Evolutionary conservation across 2,797 vertebrate genomes (phyloP), one percentile per base, ranked within the genome.

Genomic region (Ispidina lecontei): DNA sequence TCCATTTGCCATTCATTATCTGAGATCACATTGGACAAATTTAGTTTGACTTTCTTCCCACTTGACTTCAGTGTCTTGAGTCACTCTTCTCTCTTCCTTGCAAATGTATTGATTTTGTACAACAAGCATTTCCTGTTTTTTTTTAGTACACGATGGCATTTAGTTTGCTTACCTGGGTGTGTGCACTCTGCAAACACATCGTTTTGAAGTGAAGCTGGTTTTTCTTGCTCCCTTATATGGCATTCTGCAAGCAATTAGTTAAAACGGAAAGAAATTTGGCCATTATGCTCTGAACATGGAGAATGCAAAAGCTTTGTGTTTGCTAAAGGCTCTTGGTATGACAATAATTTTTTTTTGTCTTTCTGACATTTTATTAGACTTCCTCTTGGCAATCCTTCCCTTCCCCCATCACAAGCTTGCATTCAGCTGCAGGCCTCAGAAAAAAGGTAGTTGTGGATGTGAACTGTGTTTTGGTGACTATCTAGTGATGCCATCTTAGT

Each of bases 141-240:
- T 87, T 87, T 84, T 22, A 39, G 87, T 65, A 71, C 91, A 73
- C 81, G 65, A 70, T 96, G 91, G 70, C 73, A 68, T 92, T 91
- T 65, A 55, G 58, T 95, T 92, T 86, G 94, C 83, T 82, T 44
- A 83, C 71, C 59, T 87, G 96, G 97, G 97, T 0, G 95, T 97
- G 96, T 94, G 77, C 58, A 16, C 28, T 91, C 46, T 93, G 93
- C 86, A 97, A 97, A 97, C 55, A 97, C 81, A 31, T n/a, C 12
- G 1, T 60, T 84, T 81, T 94, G 93, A 92, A n/a, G 33, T 26
- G 91, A 68, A 91, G 88, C 97, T 96, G 95, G 95, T 97, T 98
- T 98, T 97, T 97, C 97, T 96, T 92, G 96, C 97, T 97, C 75
- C 85, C 84, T 44, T 19, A 52, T 37, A 46, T 33, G 78, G 63